Evolutionary conservation across 2,113 vertebrate species (phyloP), one percentile per base, ranked within the genome.

Genomic region (Spermophilus dauricus): DNA sequence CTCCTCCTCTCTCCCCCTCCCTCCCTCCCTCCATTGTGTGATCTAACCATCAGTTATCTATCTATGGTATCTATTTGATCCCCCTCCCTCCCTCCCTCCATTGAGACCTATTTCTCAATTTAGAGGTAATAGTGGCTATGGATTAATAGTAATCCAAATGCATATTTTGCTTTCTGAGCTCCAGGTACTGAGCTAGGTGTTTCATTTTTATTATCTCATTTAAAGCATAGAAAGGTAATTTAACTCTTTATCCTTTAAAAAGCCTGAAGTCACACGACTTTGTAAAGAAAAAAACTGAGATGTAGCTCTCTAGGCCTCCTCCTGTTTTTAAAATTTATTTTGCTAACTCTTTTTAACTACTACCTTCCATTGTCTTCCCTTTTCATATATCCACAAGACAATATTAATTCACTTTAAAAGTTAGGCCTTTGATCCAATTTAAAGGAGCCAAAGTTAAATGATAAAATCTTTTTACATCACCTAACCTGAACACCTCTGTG

Each of bases 381-480:
- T 34, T 20, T 18, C 1, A 48, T n/a, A 13, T 67, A 67, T 8
- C 4, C 37, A 24, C 8, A 51, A 16, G 26, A 30, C n/a, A 26
- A 26, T 42, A 58, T 65, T 51, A 86, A 28, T 45, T 77, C 8
- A 45, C 22, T 37, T 63, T 83, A 45, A 80, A 85, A 2, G 45
- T 85, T 45, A 84, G 69, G 51, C 30, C 30, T 89, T 65, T 83
- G 56, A 70, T 51, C 65, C 42, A 11, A 4, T 89, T 51, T 86
- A 86, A 86, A 20, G 61, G 86, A 80, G 42, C 63, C 67, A 48
- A 48, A 95, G 76, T 51, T 70, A 96, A 90, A 83, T 67, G 45
- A 89, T 91, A 42, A 90, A 58, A 37, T 65, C 70, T 87, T 56
- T 83, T 91, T 75, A 89, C 48, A 76, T 96, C 63, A 75, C 32